Percentiles rank a stretch among this genome's conserved stretches.
phyloP scores from a whole-genome alignment of 2,888 invertebrate genomes.

The Holacanthella duospinosa region DNA sequence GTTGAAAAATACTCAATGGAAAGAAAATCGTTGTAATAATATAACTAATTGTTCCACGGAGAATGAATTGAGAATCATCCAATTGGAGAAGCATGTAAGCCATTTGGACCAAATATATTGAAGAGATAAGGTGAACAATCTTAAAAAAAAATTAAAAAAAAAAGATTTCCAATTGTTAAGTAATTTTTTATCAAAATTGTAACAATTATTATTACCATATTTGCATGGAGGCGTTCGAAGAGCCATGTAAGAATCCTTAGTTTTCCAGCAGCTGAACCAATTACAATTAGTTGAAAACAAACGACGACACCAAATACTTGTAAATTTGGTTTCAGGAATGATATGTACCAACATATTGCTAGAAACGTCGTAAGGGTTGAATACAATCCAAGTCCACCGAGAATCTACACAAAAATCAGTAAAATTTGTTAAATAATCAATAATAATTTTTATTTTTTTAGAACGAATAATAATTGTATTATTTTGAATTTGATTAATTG shows the following conservation, averaged over 20 bases:
- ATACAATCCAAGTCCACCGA: neutral
- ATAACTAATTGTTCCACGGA: neutral
- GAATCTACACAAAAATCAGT: neutral
- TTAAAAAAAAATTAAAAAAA: neutral
- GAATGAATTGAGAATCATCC: neutral
- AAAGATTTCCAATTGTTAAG: too few relatives aligned
- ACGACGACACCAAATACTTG: conserved; percentile 1
- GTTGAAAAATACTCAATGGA: neutral
- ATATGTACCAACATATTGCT: neutral
- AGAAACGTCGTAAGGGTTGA: neutral
- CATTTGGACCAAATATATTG: conserved; percentile 3
- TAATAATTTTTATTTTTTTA: neutral
- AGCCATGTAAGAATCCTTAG: neutral
- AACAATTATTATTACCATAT: neutral
- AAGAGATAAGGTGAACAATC: neutral
- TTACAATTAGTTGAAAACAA: neutral
- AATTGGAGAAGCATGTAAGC: neutral
- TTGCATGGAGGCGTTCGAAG: neutral
- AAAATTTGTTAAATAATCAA: neutral
- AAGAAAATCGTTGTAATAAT: neutral
- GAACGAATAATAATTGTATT: neutral
- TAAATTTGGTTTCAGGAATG: neutral
- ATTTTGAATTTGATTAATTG: neutral
- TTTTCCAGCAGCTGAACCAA: neutral
- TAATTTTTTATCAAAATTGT: too few relatives aligned